Evolutionary conservation across 2,888 invertebrate species (phyloP).

Genomic region (Stenolophus ochropezus): DNA sequence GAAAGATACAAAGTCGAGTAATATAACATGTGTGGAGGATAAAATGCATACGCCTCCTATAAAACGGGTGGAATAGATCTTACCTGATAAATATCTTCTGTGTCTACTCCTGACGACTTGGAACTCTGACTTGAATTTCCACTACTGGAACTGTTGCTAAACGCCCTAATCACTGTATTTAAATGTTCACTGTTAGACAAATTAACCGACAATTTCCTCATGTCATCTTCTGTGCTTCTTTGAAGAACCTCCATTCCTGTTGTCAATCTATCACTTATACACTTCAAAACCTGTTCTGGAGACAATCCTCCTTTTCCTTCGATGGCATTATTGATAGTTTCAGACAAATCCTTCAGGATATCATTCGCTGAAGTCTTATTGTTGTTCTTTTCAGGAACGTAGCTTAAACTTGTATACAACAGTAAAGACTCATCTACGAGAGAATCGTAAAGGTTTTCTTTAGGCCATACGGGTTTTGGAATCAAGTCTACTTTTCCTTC

Average conservation of each 20-base stretch:
- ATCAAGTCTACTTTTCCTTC: conserved; percentile 73
- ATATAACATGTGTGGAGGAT: too few species aligned
- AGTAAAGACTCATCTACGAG: conserved; percentile 71
- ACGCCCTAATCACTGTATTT: conserved; percentile 70
- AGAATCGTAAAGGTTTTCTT: conserved; percentile 68
- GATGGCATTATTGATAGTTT: conserved; percentile 70
- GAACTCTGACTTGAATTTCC: conserved; percentile 69
- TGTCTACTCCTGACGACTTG: conserved; percentile 67
- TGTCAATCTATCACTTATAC: conserved; percentile 70
- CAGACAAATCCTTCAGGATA: conserved; percentile 71
- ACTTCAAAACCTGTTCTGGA: conserved; percentile 71
- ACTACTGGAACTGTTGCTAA: conserved; percentile 69
- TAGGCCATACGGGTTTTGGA: conserved; percentile 73
- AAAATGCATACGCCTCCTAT: too few species aligned
- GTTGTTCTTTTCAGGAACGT: conserved; percentile 64
- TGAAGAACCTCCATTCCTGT: conserved; percentile 69
- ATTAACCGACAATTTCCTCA: conserved; percentile 71
- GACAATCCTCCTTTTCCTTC: conserved; percentile 68
- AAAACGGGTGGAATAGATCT: too few species aligned
- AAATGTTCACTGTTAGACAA: conserved; percentile 70
- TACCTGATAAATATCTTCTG: conserved; percentile 66
- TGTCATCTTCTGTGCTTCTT: conserved; percentile 71
- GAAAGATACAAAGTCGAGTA: too few species aligned
- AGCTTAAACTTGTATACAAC: conserved; percentile 70
- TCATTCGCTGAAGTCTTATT: conserved; percentile 69